Evolutionary conservation across 2,113 vertebrate species (phyloP).

Genomic region (Odobenus rosmarus): DNA sequence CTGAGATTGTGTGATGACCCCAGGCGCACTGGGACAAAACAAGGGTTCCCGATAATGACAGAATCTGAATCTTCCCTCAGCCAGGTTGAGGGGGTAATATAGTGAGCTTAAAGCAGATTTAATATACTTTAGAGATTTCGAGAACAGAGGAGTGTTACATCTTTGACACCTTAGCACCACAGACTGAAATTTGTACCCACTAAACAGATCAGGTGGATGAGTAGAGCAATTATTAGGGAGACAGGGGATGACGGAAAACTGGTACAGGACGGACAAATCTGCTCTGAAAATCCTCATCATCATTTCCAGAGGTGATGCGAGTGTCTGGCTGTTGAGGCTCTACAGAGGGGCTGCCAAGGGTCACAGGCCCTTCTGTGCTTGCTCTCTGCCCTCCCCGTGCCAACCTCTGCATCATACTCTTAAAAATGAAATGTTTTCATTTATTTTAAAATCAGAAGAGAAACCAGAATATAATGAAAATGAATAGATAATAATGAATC

Average conservation of each 20-base stretch:
- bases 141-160: neutral
- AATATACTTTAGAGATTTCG: neutral
- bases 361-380: neutral
- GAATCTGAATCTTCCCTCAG: neutral
- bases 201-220: neutral
- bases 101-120: neutral
- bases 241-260: fast-evolving
- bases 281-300: neutral
- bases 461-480: neutral
- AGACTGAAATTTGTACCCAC: neutral
- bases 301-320: neutral
- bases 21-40: neutral
- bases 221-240: neutral
- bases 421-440: neutral
- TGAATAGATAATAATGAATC: neutral
- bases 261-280: neutral
- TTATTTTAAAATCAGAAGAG: neutral
- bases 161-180: neutral
- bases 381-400: neutral
- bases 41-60: neutral
- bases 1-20: neutral
- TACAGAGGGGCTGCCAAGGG: neutral
- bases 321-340: fast-evolving
- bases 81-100: fast-evolving
- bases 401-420: neutral